Evolutionary conservation across 1,140 invertebrate genomes (phyloP), one percentile per base, ranked within the genome.

Genomic region (Calephelis nemesis): DNA sequence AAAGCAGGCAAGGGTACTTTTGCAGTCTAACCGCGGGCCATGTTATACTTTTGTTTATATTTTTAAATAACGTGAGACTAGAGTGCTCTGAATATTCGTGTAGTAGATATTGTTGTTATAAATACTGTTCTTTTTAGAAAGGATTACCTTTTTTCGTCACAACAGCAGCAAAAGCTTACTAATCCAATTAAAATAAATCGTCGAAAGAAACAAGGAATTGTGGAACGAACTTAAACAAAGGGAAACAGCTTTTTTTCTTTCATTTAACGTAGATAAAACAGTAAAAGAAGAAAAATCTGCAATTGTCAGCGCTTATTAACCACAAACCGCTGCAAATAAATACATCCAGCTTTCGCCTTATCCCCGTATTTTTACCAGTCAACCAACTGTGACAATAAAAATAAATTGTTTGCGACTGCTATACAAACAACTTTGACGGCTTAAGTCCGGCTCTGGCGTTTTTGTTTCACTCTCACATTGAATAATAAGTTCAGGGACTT

Each of bases 311-410:
- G 54, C 54, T 58, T 58, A 58, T 58, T 58, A 58, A 58, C 54
- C 54, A 58, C 54, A 58, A 58, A 58, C 54, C 54, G 19, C 54
- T 58, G 54, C 54, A 58, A 58, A 58, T 58, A 58, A 58, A 58
- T 58, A 58, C 54, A 58, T 58, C 54, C 54, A 19, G 54, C 54
- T 58, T 58, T 58, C 15, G 19, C 19, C 30, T 58, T 30, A 58
- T 58, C 54, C 54, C 54, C 19, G 54, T 58, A 58, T 58, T 58
- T 58, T 58, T 58, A 58, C 30, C 54, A 58, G 54, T 58, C 54
- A 12, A 15, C 54, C 54, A 15, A 39, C 54, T 58, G 54, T 58
- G 54, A 58, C 54, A 58, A 58, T 58, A 58, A 58, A 58, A 30
- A 58, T 58, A 58, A 58, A 58, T 58, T 58, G 54, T 58, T 58